A percentile compares a stretch with the other conserved stretches of the same genome.
Evolutionary conservation across 2,888 invertebrate genomes (phyloP).

Genomic region (Clostera curtula): DNA sequence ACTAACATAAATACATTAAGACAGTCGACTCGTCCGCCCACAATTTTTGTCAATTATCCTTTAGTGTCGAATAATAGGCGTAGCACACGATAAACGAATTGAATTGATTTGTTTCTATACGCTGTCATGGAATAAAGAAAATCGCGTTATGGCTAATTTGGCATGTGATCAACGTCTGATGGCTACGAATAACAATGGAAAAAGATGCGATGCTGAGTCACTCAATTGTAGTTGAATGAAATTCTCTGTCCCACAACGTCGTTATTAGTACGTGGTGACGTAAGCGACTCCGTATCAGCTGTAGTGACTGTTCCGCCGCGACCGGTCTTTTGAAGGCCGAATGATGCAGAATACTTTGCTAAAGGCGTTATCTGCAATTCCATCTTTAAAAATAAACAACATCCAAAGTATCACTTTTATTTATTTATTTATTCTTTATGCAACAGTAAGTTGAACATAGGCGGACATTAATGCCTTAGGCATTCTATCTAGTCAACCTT

Average conservation of each 20-base stretch:
- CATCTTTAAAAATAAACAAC: constrained; percentile 1
- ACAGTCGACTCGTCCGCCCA: constrained; percentile 13
- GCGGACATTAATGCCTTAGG: no score
- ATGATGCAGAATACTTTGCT: constrained; percentile 13
- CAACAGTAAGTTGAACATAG: no score
- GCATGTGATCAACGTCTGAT: constrained; percentile 3
- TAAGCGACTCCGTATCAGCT: constrained; percentile 26
- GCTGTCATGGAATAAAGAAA: background rate
- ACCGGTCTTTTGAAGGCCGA: constrained; percentile 31
- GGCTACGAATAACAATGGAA: constrained; percentile 5
- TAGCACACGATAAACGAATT: constrained; percentile 8
- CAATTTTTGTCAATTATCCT: constrained; percentile 10
- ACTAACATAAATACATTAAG: constrained; percentile 13
- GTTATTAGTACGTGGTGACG: constrained; percentile 27
- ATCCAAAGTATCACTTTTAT: no score
- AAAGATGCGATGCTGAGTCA: constrained; percentile 12
- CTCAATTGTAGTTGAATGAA: constrained; percentile 21
- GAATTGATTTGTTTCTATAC: constrained; percentile 2
- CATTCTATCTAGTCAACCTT: no score
- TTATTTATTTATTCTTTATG: no score
- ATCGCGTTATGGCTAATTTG: constrained; percentile 1
- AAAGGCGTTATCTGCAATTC: constrained; percentile 12
- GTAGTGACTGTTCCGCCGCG: constrained; percentile 25
- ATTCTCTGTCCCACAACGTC: constrained; percentile 17
- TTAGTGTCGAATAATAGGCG: constrained; percentile 10